Evolutionary conservation across 2,888 invertebrate species (phyloP).

Genomic region (Acronicta aceris): DNA sequence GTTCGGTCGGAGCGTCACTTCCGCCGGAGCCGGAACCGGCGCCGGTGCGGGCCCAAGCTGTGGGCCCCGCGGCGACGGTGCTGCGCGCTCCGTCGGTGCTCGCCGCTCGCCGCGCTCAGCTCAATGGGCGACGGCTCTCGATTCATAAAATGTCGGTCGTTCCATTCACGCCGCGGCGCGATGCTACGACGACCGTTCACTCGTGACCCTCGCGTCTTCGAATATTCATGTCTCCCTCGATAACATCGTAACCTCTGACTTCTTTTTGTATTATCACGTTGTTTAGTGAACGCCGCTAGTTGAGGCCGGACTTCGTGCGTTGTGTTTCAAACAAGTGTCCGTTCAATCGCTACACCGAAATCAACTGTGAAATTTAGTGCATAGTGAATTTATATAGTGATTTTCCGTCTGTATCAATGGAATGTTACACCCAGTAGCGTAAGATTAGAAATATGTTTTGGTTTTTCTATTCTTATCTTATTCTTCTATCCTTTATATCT

Average conservation of each 20-base stretch:
- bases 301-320: conserved; percentile 80
- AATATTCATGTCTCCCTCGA: conserved; percentile 89
- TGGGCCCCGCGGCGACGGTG: conserved; percentile 70
- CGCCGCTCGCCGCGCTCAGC: conserved; percentile 65
- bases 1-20: conserved; percentile 87
- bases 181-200: conserved; percentile 85
- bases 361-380: conserved; percentile 83
- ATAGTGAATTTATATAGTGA: conserved; percentile 83
- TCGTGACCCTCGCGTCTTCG: conserved; percentile 89
- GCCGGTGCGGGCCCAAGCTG: conserved; percentile 72
- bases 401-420: conserved; percentile 77
- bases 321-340: conserved; percentile 85
- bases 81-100: conserved; percentile 68
- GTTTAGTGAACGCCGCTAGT: conserved; percentile 82
- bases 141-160: conserved; percentile 89
- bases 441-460: conserved; percentile 76
- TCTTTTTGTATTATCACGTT: conserved; percentile 87
- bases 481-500: conserved; percentile 18
- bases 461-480: conserved; percentile 56
- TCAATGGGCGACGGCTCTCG: conserved; percentile 87
- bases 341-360: conserved; percentile 71
- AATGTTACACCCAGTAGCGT: conserved; percentile 81
- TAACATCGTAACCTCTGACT: conserved; percentile 88
- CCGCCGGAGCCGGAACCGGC: conserved; percentile 83
- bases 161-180: conserved; percentile 87